A percentile compares a stretch with the other conserved stretches of the same genome.
These are phyloP conservation scores for Hymenopus coronatus DNA, from an alignment of 2,888 invertebrate species.

Conservation along the genomic window DNA sequence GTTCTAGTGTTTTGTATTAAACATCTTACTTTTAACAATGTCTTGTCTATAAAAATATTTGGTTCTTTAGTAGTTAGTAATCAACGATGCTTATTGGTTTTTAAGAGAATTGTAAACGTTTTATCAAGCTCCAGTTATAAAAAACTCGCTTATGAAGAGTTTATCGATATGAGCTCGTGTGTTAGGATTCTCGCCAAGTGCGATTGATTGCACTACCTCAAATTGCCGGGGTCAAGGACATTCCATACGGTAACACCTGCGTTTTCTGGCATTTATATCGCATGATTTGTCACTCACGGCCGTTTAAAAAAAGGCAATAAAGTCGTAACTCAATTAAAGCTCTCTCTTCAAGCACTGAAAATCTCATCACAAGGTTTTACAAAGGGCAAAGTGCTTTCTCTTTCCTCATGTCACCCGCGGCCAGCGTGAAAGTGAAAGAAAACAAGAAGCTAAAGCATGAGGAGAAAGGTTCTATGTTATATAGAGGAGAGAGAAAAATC, in stretches of 20 bases:
- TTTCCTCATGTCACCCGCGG: too few species aligned
- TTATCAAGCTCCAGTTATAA: neutral
- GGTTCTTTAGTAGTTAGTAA: neutral
- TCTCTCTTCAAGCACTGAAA: neutral
- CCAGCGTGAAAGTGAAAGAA: neutral
- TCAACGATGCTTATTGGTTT: neutral
- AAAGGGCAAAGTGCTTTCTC: neutral
- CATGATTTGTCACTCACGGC: neutral
- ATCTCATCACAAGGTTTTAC: neutral
- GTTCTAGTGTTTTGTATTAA: too few species aligned
- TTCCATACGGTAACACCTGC: neutral
- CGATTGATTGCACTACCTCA: neutral
- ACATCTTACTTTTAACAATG: too few species aligned
- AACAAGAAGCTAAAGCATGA: neutral
- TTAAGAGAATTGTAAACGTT: neutral
- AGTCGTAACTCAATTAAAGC: neutral
- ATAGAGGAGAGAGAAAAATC: too few species aligned
- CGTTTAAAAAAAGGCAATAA: neutral
- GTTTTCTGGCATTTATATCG: neutral
- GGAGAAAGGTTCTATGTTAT: too few species aligned
- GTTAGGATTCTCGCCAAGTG: neutral
- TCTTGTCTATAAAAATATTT: too few species aligned
- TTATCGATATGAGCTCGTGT: neutral
- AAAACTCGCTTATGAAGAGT: neutral
- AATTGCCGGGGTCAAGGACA: neutral